A percentile compares a stretch with the other conserved stretches of the same genome.
These are phyloP conservation scores for Camptogramma bilineatum DNA, from an alignment of 2,888 invertebrate genomes.

Conservation along the genomic window DNA sequence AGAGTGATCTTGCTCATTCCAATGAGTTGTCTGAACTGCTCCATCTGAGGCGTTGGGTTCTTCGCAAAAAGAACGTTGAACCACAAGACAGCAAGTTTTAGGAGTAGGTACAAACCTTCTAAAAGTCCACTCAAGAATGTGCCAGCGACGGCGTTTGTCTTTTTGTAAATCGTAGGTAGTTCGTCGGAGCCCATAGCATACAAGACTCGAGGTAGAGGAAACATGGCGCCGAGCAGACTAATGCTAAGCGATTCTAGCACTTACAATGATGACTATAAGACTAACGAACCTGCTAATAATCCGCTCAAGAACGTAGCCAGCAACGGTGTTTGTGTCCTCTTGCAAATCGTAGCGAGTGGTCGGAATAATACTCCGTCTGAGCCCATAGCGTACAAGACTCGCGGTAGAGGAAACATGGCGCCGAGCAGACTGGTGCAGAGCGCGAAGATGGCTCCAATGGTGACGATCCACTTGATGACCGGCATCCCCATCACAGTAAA, in stretches of 20 bases:
- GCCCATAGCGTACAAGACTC: constrained; percentile 96
- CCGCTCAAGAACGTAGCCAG: constrained; percentile 92
- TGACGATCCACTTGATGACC: constrained; percentile 94
- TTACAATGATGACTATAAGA: not conserved
- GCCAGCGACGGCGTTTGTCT: not conserved
- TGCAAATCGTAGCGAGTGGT: constrained; percentile 88
- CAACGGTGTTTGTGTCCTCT: constrained; percentile 91
- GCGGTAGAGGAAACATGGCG: constrained; percentile 94
- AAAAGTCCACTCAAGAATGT: constrained; percentile 13
- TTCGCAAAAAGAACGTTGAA: no score
- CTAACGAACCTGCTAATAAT: constrained; percentile 87
- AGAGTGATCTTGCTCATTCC: no score
- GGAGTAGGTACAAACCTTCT: not conserved
- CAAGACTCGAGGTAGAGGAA: not conserved
- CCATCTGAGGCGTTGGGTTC: no score
- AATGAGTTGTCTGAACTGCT: no score
- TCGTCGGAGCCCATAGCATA: no score
- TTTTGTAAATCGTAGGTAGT: no score
- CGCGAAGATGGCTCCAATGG: constrained; percentile 96
- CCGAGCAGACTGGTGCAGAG: constrained; percentile 95
- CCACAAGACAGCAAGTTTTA: no score
- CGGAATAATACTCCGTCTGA: constrained; percentile 94
- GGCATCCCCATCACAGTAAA: constrained; percentile 92
- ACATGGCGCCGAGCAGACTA: no score
- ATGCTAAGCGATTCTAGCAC: no score